A percentile compares a stretch with the other conserved stretches of the same genome.
Evolutionary conservation across 2,797 vertebrate genomes (phyloP).

Genomic region (Myotis myotis): DNA sequence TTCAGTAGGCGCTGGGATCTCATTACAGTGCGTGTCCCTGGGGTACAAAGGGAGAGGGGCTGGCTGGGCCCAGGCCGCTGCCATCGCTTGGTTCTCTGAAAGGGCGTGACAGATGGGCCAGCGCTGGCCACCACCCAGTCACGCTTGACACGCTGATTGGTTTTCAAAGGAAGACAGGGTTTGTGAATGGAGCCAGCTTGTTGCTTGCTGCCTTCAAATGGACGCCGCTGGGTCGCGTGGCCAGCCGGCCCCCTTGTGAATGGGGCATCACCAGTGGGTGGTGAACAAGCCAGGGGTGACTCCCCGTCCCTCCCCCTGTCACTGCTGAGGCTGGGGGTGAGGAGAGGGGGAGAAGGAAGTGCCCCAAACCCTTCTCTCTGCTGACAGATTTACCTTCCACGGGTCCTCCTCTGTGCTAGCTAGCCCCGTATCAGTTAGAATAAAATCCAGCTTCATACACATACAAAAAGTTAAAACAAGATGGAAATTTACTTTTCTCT

Average conservation of each 20-base stretch:
- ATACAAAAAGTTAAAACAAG: neutral
- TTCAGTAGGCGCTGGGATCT: constrained; percentile 75
- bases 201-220: constrained; percentile 61
- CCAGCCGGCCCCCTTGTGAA: constrained; percentile 53
- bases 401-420: neutral
- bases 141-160: constrained; percentile 66
- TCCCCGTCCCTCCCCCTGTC: neutral
- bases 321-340: neutral
- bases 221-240: constrained; percentile 57
- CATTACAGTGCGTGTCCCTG: constrained; percentile 62
- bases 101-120: constrained; percentile 79
- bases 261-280: constrained; percentile 46
- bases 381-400: neutral
- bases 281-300: constrained; percentile 41
- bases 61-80: constrained; percentile 41
- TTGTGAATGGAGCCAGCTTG: constrained; percentile 73
- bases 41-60: constrained; percentile 70
- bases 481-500: neutral
- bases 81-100: constrained; percentile 61
- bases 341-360: neutral
- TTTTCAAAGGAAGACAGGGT: constrained; percentile 76
- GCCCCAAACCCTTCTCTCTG: neutral
- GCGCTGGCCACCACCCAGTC: constrained; percentile 74
- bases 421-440: neutral
- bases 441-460: neutral